Base-by-base conservation (phyloP, 2,113 vertebrate genomes). In the Eulacestoma nigropectus region DNA sequence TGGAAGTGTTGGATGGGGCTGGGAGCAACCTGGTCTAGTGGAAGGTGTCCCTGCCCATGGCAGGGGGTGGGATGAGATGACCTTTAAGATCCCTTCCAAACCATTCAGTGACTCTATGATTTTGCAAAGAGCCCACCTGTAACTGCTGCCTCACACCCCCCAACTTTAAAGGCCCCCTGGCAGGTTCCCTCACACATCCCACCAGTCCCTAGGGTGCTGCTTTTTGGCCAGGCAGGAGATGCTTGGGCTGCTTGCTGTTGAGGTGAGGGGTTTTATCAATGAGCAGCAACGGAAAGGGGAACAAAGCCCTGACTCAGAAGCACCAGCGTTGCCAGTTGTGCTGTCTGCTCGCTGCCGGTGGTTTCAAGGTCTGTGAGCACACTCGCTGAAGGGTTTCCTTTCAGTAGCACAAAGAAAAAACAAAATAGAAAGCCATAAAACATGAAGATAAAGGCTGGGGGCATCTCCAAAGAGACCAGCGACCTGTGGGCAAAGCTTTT, bases 221-320 rank as follows among this genome's bases (percentile, higher is more conserved):
- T 73, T 26, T 18, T 49, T 49, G 79, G 41, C 47, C 78, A 76
- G 47, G n/a, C 52, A n/a, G 62, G 79, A 39, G 67, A 20, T 30
- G 87, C 63, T 68, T 4, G 2, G 46, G 65, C 56, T 39, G 60
- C 65, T n/a, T 2, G 11, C 22, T 32, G 1, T 2, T 3, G 23
- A 27, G 72, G 35, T 1, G 20, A 64, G 44, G 37, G 87, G 17
- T 46, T 93, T 84, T 73, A 39, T 74, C 80, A 27, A 60, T 7
- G 72, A 74, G 65, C 47, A 6, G 20, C 46, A 12, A 14, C 1
- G 63, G 87, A 62, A 91, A 89, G 81, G 81, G 94, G 84, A 95
- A 95, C 92, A 87, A 95, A 96, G 87, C 64, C 81, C 81, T 29
- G 19, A 22, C 81, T 91, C 10, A 69, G 81, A 69, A 91, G 57